Evolutionary conservation across 2,113 vertebrate species (phyloP).

Genomic region (Pedionomus torquatus): DNA sequence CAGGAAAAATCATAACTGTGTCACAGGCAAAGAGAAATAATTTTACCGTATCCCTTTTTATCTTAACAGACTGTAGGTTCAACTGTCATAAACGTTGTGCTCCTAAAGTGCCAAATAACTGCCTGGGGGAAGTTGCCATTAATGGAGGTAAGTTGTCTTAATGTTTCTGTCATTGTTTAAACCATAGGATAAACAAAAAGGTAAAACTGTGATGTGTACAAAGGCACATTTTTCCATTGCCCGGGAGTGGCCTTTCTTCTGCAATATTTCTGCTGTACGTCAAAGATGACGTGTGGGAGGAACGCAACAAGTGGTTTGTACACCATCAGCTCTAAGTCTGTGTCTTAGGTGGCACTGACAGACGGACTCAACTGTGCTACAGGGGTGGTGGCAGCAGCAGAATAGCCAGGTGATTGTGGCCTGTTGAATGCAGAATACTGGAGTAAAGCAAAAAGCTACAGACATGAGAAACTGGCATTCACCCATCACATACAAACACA

Average conservation of each 20-base stretch:
- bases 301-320: fast-evolving
- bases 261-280: background rate
- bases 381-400: background rate
- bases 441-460: background rate
- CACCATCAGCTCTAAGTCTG: fast-evolving
- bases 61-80: slow-evolving; percentile 89
- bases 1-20: background rate
- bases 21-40: background rate
- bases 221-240: background rate
- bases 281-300: background rate
- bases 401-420: background rate
- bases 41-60: background rate
- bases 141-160: slow-evolving; percentile 86
- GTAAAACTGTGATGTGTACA: background rate
- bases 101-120: slow-evolving; percentile 95
- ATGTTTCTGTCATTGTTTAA: background rate
- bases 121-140: slow-evolving; percentile 91
- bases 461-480: background rate
- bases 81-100: slow-evolving; percentile 98
- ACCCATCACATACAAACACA: background rate
- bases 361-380: background rate
- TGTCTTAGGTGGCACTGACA: background rate
- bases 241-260: background rate
- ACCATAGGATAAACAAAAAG: background rate
- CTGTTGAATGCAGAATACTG: background rate